Evolutionary conservation across 2,888 invertebrate species (phyloP), one percentile per base, ranked within the genome.

Genomic region (Sturmia bella): DNA sequence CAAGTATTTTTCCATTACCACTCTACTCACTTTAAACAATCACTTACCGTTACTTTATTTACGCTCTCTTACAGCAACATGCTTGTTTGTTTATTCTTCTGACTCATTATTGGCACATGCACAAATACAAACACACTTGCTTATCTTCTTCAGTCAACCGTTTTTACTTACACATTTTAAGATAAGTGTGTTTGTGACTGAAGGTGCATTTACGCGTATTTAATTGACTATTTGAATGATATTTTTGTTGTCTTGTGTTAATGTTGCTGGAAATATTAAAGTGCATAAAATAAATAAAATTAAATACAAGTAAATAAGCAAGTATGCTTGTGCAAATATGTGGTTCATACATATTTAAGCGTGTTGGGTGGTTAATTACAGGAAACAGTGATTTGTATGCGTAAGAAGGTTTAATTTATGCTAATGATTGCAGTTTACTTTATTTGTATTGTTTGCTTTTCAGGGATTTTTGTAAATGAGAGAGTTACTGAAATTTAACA

Each of bases 201-300:
- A 59, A 73, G 43, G 37, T 59, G 69, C 69, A 78, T 64, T 69
- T 69, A 69, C 24, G 74, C 52, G 32, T 56, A 78, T 82, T 82
- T 82, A 82, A 82, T 82, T 74, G 78, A 78, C 73, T 78, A 73
- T 81, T 77, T 61, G 56, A 64, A 74, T 37, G 68, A 63, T 13
- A 41, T 54, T 24, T 66, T 41, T 76, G 59, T 50, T 68, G 15
- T 17, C 27, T 39, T 32, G 32, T 54, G 24, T 54, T 66, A 74
- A 73, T 43, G 41, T 63, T 54, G 59, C 15, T 54, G 59, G 12
- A 37, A 24, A 24, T 13, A n/a, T 19, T 24, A 41, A 59, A 27
- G n/a, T 59, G n/a, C n/a, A n/a, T n/a, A 37, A 32, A 63, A 41
- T 41, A 32, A 32, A 32, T 24, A 41, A n/a, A 59, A 7, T 3